Base-by-base conservation (phyloP, 2,888 invertebrate species). In the Merodon equestris region DNA sequence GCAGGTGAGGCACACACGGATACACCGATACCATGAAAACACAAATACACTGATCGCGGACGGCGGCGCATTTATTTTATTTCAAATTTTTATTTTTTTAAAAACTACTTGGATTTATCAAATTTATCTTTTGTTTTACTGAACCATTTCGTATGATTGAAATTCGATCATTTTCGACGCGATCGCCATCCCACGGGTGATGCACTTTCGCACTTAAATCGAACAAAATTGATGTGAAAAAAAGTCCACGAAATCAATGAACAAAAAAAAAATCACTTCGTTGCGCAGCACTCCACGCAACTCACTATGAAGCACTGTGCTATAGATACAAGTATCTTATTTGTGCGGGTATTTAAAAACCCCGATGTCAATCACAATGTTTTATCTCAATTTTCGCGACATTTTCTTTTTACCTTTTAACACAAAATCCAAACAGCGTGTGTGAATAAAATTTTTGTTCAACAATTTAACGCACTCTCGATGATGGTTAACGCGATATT, bases 401-500 rank as follows among this genome's bases (percentile, higher is more conserved):
- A 77, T 73, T 77, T 70, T 58, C 48, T 44, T 70, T 75, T 58
- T 47, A 34, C n/a, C n/a, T n/a, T n/a, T n/a, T 53, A 36, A 17
- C 42, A 12, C 15, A 18, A 10, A 14, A 42, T n/a, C 10, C 15
- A 17, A 14, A 40, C 40, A n/a, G n/a, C n/a, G n/a, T n/a, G n/a
- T n/a, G n/a, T n/a, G 40, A 40, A 13, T 15, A 18, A 40, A 10
- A 50, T 10, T 48, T n/a, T 53, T 44, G 47, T 38, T 58, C 48
- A 27, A 56, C 64, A 60, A 73, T 73, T 77, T 77, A 57, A 73
- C 56, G 68, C 73, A 77, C 67, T 77, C 73, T 73, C 73, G 73
- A 68, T 67, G 72, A 9, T 48, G 63, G 58, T 61, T 61, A 12
- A 45, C 15, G 51, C 45, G 72, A 77, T 68, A 53, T 73, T 73